Evolutionary conservation across 2,888 invertebrate species (phyloP), one percentile per base, ranked within the genome.

Genomic region (Phaedon cochleariae): DNA sequence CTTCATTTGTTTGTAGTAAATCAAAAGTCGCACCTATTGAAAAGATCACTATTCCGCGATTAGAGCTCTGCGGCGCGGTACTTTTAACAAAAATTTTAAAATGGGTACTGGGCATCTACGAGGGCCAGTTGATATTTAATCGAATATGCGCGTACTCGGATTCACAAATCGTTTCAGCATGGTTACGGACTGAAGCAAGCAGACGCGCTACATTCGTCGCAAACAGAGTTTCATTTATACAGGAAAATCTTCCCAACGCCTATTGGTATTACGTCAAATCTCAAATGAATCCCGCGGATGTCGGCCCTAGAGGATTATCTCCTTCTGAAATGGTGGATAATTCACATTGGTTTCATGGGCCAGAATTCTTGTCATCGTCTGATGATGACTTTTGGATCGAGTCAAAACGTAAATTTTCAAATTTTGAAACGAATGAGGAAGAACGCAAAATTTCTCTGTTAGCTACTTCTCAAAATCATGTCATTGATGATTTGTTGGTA

Each of bases 61-160:
- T 59, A 1, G 59, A 59, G 22, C 37, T 51, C 34, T 59, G 59
- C 34, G 59, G n/a, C 1, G 59, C 48, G 5, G 48, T 48, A 3
- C 20, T 49, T 12, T 41, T 31, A 22, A 17, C 45, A 2, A 12
- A 34, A 34, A 12, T 34, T 5, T 31, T 53, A 17, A 34, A 34
- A 10, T 53, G 34, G 34, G 20, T 9, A 21, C 12, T 49, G 12
- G 7, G 10, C 20, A 49, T 12, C 17, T 20, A 49, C n/a, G 22
- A 18, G 22, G 22, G 4, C 12, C 12, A 20, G 12, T 49, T 20
- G 17, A 49, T 12, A 21, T 49, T 49, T 10, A 21, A 9, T 49
- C 9, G 18, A 15, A 49, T 49, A 7, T 18, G 15, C 1, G 7
- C 21, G 9, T 58, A 45, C 15, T 58, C 46, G 21, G 26, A 26